These are phyloP conservation scores for Calvadosia cruxmelitensis DNA, from an alignment of 30 jellyfish, hydroid and myxozoan genomes.

Conservation along the genomic window DNA sequence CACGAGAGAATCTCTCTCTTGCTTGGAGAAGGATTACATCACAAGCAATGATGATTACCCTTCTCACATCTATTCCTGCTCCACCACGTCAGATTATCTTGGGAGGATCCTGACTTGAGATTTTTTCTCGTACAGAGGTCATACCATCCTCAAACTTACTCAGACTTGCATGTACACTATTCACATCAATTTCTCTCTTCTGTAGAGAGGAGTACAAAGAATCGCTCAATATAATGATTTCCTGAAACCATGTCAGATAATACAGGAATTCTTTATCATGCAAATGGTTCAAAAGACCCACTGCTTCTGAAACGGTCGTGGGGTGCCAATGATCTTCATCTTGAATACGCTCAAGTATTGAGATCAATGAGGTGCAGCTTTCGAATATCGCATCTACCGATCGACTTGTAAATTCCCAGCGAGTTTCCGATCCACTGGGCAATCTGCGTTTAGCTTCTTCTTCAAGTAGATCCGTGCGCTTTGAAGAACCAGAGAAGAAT, in stretches of 20 bases:
- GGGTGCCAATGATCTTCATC: constrained; percentile 18
- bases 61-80: not conserved
- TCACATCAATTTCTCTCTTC: constrained; percentile 28
- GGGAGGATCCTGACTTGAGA: not conserved
- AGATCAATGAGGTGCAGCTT: not conserved
- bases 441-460: not conserved
- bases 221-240: constrained; percentile 22
- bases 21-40: not conserved
- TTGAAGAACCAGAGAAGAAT: not conserved
- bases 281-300: constrained; percentile 18
- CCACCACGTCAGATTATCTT: not conserved
- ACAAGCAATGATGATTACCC: not conserved
- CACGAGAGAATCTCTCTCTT: not conserved
- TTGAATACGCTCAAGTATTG: constrained; percentile 1
- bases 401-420: constrained; percentile 33
- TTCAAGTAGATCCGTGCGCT: not conserved
- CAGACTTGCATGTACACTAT: constrained; percentile 3
- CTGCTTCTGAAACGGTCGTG: constrained; percentile 29
- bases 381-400: constrained; percentile 21
- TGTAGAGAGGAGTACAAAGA: constrained; percentile 30
- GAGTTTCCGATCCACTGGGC: constrained; percentile 19
- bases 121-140: not conserved
- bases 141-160: not conserved
- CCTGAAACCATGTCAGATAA: constrained; percentile 13
- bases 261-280: constrained; percentile 17